These are phyloP conservation scores for Pheosia gnoma DNA, from an alignment of 2,888 invertebrate species.

Conservation along the genomic window DNA sequence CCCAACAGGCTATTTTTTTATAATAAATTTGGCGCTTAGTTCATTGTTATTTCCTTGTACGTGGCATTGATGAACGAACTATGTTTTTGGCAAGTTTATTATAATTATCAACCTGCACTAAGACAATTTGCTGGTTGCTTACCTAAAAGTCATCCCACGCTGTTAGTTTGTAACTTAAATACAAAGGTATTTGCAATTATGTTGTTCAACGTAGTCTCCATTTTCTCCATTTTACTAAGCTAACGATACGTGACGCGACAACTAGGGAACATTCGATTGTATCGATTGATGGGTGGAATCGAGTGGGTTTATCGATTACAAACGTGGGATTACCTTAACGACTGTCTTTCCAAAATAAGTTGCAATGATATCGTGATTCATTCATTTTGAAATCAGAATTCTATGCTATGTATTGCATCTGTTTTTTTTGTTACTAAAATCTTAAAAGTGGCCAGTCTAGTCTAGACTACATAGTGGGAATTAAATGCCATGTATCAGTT, in stretches of 20 bases:
- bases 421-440: background rate
- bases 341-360: conserved; percentile 37
- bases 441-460: background rate
- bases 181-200: conserved; percentile 1
- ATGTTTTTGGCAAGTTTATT: too few species aligned
- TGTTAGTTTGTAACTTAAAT: background rate
- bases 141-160: background rate
- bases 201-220: conserved; percentile 35
- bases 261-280: conserved; percentile 50
- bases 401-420: background rate
- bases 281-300: conserved; percentile 31
- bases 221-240: conserved; percentile 54
- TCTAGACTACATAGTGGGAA: too few species aligned
- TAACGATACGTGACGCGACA: conserved; percentile 62
- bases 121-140: background rate
- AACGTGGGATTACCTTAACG: conserved; percentile 45
- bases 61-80: too few species aligned
- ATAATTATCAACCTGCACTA: too few species aligned
- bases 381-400: conserved; percentile 1
- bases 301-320: conserved; percentile 51
- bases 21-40: background rate
- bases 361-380: conserved; percentile 17
- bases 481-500: too few species aligned
- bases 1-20: too few species aligned
- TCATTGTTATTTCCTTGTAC: too few species aligned